phyloP scores from a whole-genome alignment of 2,888 invertebrate species.

The Pollenia amentaria region DNA sequence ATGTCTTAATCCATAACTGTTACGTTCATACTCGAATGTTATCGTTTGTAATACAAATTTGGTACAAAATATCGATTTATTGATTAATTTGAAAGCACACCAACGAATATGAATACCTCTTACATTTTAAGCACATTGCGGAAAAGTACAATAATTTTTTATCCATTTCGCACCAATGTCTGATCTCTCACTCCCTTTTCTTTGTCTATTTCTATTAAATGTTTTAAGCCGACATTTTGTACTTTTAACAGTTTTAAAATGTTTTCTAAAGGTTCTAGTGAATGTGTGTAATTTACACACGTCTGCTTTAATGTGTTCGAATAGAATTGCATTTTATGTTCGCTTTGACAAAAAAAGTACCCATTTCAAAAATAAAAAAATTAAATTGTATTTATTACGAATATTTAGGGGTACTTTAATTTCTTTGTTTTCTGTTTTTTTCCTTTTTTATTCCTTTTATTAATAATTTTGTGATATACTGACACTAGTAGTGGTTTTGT shows the following conservation, averaged over 20 bases:
- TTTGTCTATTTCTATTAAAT: background rate
- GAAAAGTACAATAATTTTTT: too few species aligned
- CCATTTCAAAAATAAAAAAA: constrained; percentile 26
- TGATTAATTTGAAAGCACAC: too few species aligned
- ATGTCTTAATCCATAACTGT: too few species aligned
- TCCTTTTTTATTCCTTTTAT: background rate
- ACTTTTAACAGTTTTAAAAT: too few species aligned
- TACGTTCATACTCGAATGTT: too few species aligned
- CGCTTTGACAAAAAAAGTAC: background rate
- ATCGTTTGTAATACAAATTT: too few species aligned
- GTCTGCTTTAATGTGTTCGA: background rate
- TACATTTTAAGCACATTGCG: too few species aligned
- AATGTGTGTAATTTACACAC: too few species aligned
- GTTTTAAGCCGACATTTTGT: background rate
- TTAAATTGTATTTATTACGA: constrained; percentile 53
- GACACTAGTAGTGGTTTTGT: constrained; percentile 49
- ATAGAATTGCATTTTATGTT: background rate
- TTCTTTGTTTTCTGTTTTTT: constrained; percentile 11
- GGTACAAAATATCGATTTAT: too few species aligned
- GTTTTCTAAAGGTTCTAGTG: too few species aligned
- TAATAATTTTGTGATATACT: constrained; percentile 12
- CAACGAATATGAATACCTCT: too few species aligned
- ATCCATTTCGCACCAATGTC: too few species aligned
- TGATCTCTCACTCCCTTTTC: background rate
- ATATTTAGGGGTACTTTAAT: constrained; percentile 43